phyloP scores from a whole-genome alignment of 2,888 invertebrate species.

The Epicampocera succincta region DNA sequence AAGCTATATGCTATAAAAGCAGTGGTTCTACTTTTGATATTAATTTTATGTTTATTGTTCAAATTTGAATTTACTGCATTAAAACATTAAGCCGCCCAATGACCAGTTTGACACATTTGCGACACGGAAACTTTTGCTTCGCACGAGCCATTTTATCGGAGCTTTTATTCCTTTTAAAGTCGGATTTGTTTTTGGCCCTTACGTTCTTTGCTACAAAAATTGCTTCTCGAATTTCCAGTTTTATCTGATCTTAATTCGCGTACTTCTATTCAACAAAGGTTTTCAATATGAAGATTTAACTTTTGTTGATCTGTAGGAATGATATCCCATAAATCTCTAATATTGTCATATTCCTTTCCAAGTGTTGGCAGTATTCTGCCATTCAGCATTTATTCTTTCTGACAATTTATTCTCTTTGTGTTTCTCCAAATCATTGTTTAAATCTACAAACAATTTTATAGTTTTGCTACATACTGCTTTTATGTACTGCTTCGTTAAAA shows the following conservation, averaged over 20 bases:
- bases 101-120: slow-evolving; percentile 14
- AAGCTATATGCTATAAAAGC: not conserved
- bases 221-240: not conserved
- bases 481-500: slow-evolving; percentile 40
- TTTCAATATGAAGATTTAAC: slow-evolving; percentile 32
- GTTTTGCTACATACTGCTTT: slow-evolving; percentile 21
- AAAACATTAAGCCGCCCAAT: too few species aligned
- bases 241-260: slow-evolving; percentile 25
- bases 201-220: not conserved
- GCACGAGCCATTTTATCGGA: not conserved
- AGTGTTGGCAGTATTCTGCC: slow-evolving; percentile 38
- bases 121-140: not conserved
- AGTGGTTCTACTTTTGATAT: not conserved
- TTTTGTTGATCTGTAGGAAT: slow-evolving; percentile 26
- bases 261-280: slow-evolving; percentile 24
- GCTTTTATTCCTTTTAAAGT: too few species aligned
- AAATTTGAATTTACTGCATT: too few species aligned
- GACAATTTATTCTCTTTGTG: slow-evolving; percentile 33
- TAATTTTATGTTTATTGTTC: too few species aligned
- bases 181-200: not conserved
- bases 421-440: slow-evolving; percentile 10
- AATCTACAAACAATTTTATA: slow-evolving; percentile 32
- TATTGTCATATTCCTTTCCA: slow-evolving; percentile 28
- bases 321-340: slow-evolving; percentile 18
- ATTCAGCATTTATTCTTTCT: slow-evolving; percentile 35